Evolutionary conservation across 2,797 vertebrate species (phyloP).

Genomic region (Rhadinocentrus ornatus): DNA sequence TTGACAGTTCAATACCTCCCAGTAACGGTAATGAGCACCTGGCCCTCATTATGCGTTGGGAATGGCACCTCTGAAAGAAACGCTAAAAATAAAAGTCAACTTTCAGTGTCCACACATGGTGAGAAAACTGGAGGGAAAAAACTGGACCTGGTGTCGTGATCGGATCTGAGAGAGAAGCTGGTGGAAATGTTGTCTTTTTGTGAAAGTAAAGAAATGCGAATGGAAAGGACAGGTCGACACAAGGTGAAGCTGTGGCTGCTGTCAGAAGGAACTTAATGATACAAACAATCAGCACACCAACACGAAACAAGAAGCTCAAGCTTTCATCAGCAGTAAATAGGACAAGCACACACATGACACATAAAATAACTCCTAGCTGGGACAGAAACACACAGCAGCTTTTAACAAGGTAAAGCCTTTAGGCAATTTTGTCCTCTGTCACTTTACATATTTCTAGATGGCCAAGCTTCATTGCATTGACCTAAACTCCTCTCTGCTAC

Average conservation of each 20-base stretch:
- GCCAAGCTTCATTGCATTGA: constrained; percentile 37
- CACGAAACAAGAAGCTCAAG: constrained; percentile 8
- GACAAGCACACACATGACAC: constrained; percentile 1
- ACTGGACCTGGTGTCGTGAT: constrained; percentile 24
- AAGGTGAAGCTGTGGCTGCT: constrained; percentile 35
- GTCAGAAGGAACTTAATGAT: constrained; percentile 59
- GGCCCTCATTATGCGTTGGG: constrained; percentile 75
- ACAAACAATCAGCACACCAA: constrained; percentile 6
- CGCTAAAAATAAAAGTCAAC: constrained; percentile 76
- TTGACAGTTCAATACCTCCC: constrained; percentile 77
- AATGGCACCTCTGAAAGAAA: constrained; percentile 60
- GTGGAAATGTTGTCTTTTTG: constrained; percentile 40
- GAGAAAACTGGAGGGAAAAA: constrained; percentile 3
- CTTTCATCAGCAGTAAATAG: constrained; percentile 29
- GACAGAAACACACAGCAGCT: constrained; percentile 21
- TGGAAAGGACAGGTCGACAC: constrained; percentile 48
- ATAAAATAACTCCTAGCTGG: constrained; percentile 12
- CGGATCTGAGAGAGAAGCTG: constrained; percentile 9
- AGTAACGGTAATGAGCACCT: constrained; percentile 74
- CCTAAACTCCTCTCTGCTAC: constrained; percentile 23
- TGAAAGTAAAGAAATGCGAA: constrained; percentile 27
- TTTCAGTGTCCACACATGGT: constrained; percentile 62
- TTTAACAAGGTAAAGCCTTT: constrained; percentile 55
- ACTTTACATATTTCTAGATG: constrained; percentile 59
- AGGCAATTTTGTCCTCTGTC: constrained; percentile 54